These are phyloP conservation scores for Ictalurus punctatus DNA, from an alignment of 2,113 vertebrate genomes.

Conservation along the genomic window DNA sequence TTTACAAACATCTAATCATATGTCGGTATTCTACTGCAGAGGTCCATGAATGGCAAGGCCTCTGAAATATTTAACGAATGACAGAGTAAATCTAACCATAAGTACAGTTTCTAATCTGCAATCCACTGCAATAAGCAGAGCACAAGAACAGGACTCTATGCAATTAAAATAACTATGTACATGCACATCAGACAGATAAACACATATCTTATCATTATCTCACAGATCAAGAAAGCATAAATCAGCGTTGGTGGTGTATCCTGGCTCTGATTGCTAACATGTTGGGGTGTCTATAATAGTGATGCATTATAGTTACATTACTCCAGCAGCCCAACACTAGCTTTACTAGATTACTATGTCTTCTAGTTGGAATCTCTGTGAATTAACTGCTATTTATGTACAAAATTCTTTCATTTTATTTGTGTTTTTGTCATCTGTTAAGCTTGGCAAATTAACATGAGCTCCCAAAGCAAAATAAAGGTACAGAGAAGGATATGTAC, in stretches of 20 bases:
- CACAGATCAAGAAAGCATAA: slow-evolving; percentile 42
- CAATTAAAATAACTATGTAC: not conserved
- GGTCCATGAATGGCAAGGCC: slow-evolving; percentile 26
- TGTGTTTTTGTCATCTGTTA: not conserved
- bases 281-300: not conserved
- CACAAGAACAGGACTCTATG: not conserved
- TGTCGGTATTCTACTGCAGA: slow-evolving; percentile 15
- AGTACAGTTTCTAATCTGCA: slow-evolving; percentile 22
- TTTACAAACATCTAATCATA: slow-evolving; percentile 46
- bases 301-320: slow-evolving; percentile 32
- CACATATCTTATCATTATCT: slow-evolving; percentile 6
- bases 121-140: not conserved
- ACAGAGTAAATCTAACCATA: slow-evolving; percentile 38
- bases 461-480: not conserved
- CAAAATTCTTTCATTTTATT: not conserved
- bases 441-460: not conserved
- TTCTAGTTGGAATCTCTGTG: slow-evolving; percentile 32
- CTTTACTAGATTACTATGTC: slow-evolving; percentile 7
- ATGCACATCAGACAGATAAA: not conserved
- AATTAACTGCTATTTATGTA: not conserved
- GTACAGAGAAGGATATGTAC: not conserved
- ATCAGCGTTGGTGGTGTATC: slow-evolving; percentile 2
- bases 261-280: not conserved
- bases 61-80: slow-evolving; percentile 32
- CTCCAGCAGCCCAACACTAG: slow-evolving; percentile 24